These are phyloP conservation scores for Bombus difficillimus DNA, from an alignment of 1,140 invertebrate species.

Conservation along the genomic window DNA sequence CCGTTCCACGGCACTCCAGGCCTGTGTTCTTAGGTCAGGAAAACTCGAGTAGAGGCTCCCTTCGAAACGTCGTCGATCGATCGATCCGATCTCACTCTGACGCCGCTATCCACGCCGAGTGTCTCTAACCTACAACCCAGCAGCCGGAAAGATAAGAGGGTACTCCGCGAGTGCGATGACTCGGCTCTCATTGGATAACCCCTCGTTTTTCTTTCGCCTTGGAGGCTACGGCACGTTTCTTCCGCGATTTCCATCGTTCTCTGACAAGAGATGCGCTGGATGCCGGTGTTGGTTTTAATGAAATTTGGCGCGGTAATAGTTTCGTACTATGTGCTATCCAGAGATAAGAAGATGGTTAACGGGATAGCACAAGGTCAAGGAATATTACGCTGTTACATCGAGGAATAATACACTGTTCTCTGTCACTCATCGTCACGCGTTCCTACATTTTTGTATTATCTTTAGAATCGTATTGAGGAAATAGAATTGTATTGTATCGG, in stretches of 20 bases:
- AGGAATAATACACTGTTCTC: too few species aligned
- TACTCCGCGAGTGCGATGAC: slow-evolving; percentile 41
- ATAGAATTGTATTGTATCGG: too few species aligned
- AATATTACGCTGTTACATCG: too few species aligned
- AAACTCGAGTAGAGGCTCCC: slow-evolving; percentile 76
- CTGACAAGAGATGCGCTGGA: neutral
- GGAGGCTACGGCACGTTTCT: slow-evolving; percentile 2
- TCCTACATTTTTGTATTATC: too few species aligned
- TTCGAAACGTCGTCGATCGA: slow-evolving; percentile 73
- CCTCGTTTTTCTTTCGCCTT: slow-evolving; percentile 45
- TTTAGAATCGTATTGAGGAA: too few species aligned
- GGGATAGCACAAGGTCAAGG: too few species aligned
- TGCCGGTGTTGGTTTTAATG: neutral
- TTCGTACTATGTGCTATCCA: neutral
- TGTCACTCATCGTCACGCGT: too few species aligned
- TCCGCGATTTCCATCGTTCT: slow-evolving; percentile 4
- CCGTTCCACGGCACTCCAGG: slow-evolving; percentile 69
- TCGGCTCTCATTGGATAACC: slow-evolving; percentile 15
- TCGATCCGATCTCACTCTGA: slow-evolving; percentile 70
- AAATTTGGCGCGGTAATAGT: neutral
- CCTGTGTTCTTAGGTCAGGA: slow-evolving; percentile 79
- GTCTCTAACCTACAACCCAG: slow-evolving; percentile 33
- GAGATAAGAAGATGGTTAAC: too few species aligned
- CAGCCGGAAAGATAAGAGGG: slow-evolving; percentile 36
- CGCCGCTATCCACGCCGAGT: slow-evolving; percentile 20